Base-by-base conservation (phyloP, 2,797 vertebrate genomes). In the Percopsis omiscomaycus region DNA sequence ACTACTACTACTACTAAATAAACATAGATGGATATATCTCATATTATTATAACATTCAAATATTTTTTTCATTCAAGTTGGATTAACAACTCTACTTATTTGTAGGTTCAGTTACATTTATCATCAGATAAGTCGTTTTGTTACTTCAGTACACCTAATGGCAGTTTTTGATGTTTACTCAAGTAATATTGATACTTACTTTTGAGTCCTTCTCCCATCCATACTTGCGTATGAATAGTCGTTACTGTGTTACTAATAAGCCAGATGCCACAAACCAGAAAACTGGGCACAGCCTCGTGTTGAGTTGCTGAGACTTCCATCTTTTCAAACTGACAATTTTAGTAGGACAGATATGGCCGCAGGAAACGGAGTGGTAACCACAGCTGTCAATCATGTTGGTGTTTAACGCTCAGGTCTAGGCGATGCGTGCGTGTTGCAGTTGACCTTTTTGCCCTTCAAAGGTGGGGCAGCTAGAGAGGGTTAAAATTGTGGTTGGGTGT, bases 341-440 rank as follows among this genome's bases (percentile, higher is more conserved):
- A 79, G 67, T 61, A 78, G 80, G 80, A 66, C 81, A 63, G 75
- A 69, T 68, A 70, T 60, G 72, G 71, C 80, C 80, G 62, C 53
- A 2, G 84, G 69, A 53, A 67, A 45, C 5, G 3, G 28, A 61
- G 69, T 77, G 72, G 73, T 66, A 73, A 83, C 83, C 82, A 75
- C 75, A 80, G 68, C 79, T 84, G 88, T 83, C 84, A 79, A 9
- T 85, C 78, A 82, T 73, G 53, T 60, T 64, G 55, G 22, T 69
- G 74, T 66, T 54, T 62, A 71, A 57, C 51, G 69, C 58, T 63
- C 16, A 28, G 46, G 64, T 63, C 45, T 5, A 4, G 59, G 59
- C 54, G 12, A 47, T 48, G 67, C 47, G 32, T 59, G 75, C 55
- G 29, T 27, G 28, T 22, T 16, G 64, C 85, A 59, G 22, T 27